phyloP scores from a whole-genome alignment of 2,888 invertebrate genomes.

The Torymus texanus region DNA sequence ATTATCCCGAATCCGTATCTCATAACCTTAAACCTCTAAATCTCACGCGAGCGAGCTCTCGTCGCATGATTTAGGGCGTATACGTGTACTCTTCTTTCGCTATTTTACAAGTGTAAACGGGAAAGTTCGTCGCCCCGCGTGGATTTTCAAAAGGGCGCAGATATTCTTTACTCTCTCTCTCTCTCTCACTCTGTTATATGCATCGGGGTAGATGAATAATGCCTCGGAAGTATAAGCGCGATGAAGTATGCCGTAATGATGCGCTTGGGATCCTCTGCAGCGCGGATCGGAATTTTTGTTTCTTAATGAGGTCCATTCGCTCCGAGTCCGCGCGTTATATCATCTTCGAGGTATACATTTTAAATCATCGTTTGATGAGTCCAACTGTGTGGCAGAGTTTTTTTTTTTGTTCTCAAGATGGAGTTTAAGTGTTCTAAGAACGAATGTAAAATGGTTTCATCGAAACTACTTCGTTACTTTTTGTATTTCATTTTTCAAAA shows the following conservation, averaged over 20 bases:
- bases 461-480: too few species aligned
- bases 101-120: constrained; percentile 56
- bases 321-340: constrained; percentile 6
- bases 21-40: constrained; percentile 52
- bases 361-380: constrained; percentile 7
- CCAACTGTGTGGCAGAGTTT: background rate
- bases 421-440: too few species aligned
- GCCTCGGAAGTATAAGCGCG: constrained; percentile 23
- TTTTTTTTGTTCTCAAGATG: background rate
- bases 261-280: background rate
- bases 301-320: constrained; percentile 44
- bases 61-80: constrained; percentile 44
- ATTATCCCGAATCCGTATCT: constrained; percentile 56
- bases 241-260: constrained; percentile 32
- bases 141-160: constrained; percentile 22
- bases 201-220: constrained; percentile 43
- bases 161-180: background rate
- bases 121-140: constrained; percentile 48
- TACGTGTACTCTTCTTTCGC: constrained; percentile 38
- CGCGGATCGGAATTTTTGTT: constrained; percentile 33
- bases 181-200: background rate
- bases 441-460: too few species aligned
- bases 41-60: constrained; percentile 25
- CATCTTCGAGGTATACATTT: constrained; percentile 17
- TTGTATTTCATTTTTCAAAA: too few species aligned